A percentile compares a stretch with the other conserved stretches of the same genome.
Conservation (phyloP, 2,113 vertebrate species). For the Prolemur simus region DNA sequence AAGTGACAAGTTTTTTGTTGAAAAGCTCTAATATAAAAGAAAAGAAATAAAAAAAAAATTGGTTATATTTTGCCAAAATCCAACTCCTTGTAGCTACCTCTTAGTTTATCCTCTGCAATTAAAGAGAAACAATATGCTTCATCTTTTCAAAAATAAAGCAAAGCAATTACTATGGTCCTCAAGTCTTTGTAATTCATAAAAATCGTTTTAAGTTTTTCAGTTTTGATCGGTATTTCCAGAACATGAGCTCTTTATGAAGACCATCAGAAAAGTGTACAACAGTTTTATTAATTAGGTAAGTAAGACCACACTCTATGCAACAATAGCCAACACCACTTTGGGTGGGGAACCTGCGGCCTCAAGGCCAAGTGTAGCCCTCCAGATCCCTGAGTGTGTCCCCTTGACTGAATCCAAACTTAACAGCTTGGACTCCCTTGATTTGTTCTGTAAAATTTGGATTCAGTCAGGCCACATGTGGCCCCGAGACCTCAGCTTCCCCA, state of each 20-base stretch:
- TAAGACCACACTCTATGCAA: neutral
- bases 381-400: no score
- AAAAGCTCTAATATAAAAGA: neutral
- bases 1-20: neutral
- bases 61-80: neutral
- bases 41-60: neutral
- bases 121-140: neutral
- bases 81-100: neutral
- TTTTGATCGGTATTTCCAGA: neutral
- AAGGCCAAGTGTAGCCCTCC: no score
- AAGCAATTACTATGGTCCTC: neutral
- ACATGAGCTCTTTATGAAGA: neutral
- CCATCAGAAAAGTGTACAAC: neutral
- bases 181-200: neutral
- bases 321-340: neutral
- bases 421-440: no score
- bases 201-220: neutral
- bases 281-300: neutral
- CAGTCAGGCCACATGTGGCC: no score
- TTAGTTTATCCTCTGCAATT: neutral
- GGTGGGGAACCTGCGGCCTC: neutral
- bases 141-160: neutral
- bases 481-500: no score
- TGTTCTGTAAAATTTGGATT: no score
- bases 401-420: no score